Evolutionary conservation across 2,888 invertebrate species (phyloP), one percentile per base, ranked within the genome.

Genomic region (Lepidochitona cinerea): DNA sequence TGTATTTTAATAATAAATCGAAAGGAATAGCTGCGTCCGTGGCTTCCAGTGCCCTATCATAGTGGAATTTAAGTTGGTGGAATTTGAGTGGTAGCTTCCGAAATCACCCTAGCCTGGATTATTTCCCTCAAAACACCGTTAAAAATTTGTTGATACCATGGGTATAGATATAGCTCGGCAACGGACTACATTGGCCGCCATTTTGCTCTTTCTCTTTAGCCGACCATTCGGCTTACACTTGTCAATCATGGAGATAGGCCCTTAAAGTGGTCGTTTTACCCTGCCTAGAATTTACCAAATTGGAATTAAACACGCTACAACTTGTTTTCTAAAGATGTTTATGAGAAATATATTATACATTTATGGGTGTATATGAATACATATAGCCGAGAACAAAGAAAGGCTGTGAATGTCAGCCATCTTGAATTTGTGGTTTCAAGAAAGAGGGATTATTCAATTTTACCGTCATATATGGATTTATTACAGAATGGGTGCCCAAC

Each of bases 1-100:
- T 29, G 29, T 29, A 59, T 59, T 59, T 59, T 59, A 59, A 59
- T 59, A 59, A 59, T 59, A 59, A 59, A 59, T 59, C 59, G 29
- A 59, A 23, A 59, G 59, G 59, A 59, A 59, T 59, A 59, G 59
- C 59, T 18, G 59, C 12, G 23, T 23, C 32, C 26, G 59, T 59
- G 59, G 23, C 29, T 59, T 59, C 59, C 23, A 59, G 59, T 29
- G 32, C 29, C 29, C 23, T 59, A 59, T 59, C 59, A 59, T 29
- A 59, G 23, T 59, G 59, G 59, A 59, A 59, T 59, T 59, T 29
- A 23, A 59, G 59, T 29, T 29, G 29, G 32, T 29, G 59, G 59
- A 26, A 59, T 59, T 29, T 32, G 14, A 14, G 26, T 59, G 59
- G 29, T 59, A 59, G 14, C 29, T 29, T 18, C 23, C 59, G 59